Evolutionary conservation across 2,888 invertebrate genomes (phyloP).

Genomic region (Ornithoptera priamus): DNA sequence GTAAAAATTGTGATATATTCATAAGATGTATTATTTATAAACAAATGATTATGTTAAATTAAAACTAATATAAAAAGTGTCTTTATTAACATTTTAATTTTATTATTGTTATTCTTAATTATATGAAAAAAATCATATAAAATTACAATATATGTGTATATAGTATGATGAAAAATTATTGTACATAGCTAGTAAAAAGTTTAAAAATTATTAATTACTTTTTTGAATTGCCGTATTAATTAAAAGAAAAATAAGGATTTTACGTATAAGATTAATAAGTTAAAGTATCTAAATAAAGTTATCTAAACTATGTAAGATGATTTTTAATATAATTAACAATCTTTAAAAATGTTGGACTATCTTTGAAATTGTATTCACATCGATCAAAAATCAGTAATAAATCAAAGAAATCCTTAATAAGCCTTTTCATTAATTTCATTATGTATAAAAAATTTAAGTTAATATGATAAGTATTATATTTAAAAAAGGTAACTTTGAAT

Average conservation of each 20-base stretch:
- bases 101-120: no score
- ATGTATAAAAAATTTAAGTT: no score
- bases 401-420: no score
- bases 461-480: no score
- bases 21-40: slow-evolving; percentile 39
- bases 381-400: no score
- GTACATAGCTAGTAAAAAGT: background rate
- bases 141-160: background rate
- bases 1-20: slow-evolving; percentile 63
- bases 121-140: background rate
- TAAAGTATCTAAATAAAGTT: no score
- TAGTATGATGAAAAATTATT: background rate
- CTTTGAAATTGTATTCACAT: no score
- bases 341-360: no score
- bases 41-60: background rate
- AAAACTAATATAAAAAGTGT: background rate
- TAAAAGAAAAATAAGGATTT: background rate
- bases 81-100: background rate
- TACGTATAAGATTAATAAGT: background rate
- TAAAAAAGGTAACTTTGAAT: no score
- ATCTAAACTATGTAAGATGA: no score
- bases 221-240: background rate
- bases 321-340: no score
- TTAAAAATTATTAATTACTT: background rate
- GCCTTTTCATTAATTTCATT: no score